Base-by-base conservation (phyloP, 2,888 invertebrate species). In the Coelogynopora nodosa region DNA sequence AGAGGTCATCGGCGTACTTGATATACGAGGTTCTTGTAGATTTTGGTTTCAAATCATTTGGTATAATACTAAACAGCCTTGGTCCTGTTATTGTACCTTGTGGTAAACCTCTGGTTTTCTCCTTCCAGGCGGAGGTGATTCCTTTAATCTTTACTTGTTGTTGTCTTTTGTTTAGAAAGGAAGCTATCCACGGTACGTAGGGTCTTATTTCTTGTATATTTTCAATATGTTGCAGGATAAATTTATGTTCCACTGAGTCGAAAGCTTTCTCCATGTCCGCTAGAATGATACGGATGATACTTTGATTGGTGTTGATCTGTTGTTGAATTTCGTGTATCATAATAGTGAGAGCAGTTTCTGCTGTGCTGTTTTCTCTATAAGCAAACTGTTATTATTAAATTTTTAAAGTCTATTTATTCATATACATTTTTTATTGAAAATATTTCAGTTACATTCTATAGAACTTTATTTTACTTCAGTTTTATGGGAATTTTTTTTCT, bases 61-160 rank as follows among this genome's bases (percentile, higher is more conserved):
- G 74, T 26, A 74, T 74, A n/a, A 74, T 10, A 2, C 5, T 23
- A 74, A 74, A 74, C 74, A 74, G 5, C 23, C 27, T 13, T 2
- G 27, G 74, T 74, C 74, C 74, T 5, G 27, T 74, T n/a, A 74
- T 74, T n/a, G 74, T 74, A 26, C 23, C 74, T 74, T 74, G 74
- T 13, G 74, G 74, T n/a, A 74, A 26, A 26, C 74, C 27, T 74
- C 74, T 74, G 23, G 74, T 74, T 26, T 74, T 74, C 23, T n/a
- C 74, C 23, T 74, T 13, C 18, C 74, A 13, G 2, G 74, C 23
- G 23, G 74, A 74, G 5, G 23, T 5, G 2, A 74, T 26, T 13
- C 74, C 74, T 74, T 26, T 74, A 26, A 74, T 74, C 18, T 74
- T 74, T 10, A 74, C 74, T 74, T 74, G 74, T 74, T 74, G 74